Conservation (phyloP, 2,888 invertebrate species). For the Lepidocyrtinus sp. region DNA sequence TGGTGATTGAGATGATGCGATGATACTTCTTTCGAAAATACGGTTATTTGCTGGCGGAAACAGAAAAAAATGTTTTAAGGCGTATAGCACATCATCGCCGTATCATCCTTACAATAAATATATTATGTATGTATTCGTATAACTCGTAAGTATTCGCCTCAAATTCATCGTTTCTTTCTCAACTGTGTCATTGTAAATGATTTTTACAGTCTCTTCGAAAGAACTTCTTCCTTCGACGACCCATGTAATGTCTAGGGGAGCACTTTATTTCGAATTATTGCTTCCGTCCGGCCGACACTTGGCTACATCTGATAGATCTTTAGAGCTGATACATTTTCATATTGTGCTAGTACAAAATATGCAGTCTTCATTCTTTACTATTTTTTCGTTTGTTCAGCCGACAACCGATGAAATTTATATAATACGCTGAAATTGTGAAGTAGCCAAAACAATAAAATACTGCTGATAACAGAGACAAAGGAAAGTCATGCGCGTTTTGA, state of each 20-base stretch:
- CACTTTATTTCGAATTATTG: conserved; percentile 8
- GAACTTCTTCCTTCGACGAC: conserved; percentile 8
- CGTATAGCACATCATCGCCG: neutral
- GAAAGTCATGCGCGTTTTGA: conserved; percentile 6
- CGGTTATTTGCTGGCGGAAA: conserved; percentile 12
- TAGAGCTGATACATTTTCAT: neutral
- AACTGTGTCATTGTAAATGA: neutral
- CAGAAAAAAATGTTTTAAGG: conserved; percentile 5
- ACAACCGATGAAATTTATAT: neutral
- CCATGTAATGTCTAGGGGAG: conserved; percentile 4
- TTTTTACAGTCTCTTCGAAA: neutral
- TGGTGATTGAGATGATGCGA: neutral
- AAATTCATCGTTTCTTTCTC: too few species aligned
- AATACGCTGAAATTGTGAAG: neutral
- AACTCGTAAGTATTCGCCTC: neutral
- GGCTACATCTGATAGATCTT: neutral
- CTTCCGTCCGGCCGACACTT: neutral
- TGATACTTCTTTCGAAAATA: neutral
- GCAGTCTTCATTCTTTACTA: neutral
- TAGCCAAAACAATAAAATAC: neutral
- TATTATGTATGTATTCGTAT: neutral
- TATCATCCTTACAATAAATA: neutral
- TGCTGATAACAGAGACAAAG: neutral
- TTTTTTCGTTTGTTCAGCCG: neutral
- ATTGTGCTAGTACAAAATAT: too few species aligned